Evolutionary conservation across 2,888 invertebrate species (phyloP).

Genomic region (Dascillus cervinus): DNA sequence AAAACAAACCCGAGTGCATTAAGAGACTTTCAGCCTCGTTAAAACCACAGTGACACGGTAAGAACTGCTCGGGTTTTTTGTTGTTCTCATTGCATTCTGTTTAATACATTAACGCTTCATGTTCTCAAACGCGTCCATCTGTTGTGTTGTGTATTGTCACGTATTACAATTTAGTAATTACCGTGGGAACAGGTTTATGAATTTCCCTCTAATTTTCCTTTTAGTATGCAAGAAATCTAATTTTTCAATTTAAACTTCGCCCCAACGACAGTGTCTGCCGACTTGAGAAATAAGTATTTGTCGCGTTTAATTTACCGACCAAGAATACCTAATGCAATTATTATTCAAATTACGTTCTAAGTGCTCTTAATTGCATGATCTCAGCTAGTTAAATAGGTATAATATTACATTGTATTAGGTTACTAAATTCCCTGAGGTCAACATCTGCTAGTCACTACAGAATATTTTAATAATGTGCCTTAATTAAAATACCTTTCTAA

Average conservation of each 20-base stretch:
- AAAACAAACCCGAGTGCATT: too few species aligned
- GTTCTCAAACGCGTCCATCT: too few species aligned
- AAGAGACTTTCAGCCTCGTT: too few species aligned
- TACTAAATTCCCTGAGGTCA: slow-evolving; percentile 25
- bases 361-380: slow-evolving; percentile 28
- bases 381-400: slow-evolving; percentile 27
- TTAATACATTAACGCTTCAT: too few species aligned
- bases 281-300: slow-evolving; percentile 19
- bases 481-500: slow-evolving; percentile 22
- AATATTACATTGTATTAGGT: slow-evolving; percentile 26
- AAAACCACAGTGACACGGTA: too few species aligned
- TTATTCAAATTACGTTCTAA: slow-evolving; percentile 29
- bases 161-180: too few species aligned
- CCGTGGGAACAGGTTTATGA: too few species aligned
- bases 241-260: background rate
- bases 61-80: too few species aligned
- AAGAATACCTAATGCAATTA: slow-evolving; percentile 24
- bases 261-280: background rate
- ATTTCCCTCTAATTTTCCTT: too few species aligned
- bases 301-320: slow-evolving; percentile 22
- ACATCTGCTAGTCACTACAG: slow-evolving; percentile 22
- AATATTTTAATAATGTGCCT: slow-evolving; percentile 19
- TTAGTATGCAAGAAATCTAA: too few species aligned
- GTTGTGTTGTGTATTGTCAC: too few species aligned
- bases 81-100: too few species aligned